Conservation (phyloP, 1,140 invertebrate genomes). For the Araneus ventricosus region DNA sequence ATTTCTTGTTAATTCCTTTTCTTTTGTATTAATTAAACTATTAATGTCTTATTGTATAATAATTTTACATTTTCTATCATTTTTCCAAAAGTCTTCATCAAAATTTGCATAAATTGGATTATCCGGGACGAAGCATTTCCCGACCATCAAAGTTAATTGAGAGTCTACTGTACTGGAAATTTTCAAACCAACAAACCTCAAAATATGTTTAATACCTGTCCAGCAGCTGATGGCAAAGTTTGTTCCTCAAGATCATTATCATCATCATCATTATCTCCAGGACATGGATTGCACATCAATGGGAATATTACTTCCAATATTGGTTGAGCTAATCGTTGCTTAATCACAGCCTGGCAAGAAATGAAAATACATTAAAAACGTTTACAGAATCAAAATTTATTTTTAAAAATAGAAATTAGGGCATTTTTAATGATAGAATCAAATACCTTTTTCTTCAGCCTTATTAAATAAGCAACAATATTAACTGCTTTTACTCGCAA, state of each 20-base stretch:
- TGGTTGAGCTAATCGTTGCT: constrained; percentile 87
- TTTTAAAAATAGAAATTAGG: neutral
- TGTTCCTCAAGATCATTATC: constrained; percentile 82
- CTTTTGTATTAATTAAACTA: too few relatives aligned
- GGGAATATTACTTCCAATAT: constrained; percentile 86
- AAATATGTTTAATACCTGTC: constrained; percentile 81
- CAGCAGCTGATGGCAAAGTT: constrained; percentile 84
- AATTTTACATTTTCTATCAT: too few relatives aligned
- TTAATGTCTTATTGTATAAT: too few relatives aligned
- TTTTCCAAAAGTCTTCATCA: too few relatives aligned
- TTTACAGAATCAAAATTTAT: neutral
- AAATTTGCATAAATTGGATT: too few relatives aligned
- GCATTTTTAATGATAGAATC: neutral
- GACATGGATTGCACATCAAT: constrained; percentile 84
- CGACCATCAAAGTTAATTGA: too few relatives aligned
- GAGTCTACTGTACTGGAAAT: too few relatives aligned
- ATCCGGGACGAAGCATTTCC: too few relatives aligned
- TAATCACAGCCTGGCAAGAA: constrained; percentile 83
- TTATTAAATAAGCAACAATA: constrained; percentile 85
- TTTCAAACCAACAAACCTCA: neutral
- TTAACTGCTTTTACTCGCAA: constrained; percentile 86
- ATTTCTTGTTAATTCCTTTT: too few relatives aligned
- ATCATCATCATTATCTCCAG: constrained; percentile 84
- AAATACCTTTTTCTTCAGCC: constrained; percentile 86
- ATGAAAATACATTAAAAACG: neutral